Conservation (phyloP, 2,888 invertebrate species). For the Koerneria pararmatus region DNA sequence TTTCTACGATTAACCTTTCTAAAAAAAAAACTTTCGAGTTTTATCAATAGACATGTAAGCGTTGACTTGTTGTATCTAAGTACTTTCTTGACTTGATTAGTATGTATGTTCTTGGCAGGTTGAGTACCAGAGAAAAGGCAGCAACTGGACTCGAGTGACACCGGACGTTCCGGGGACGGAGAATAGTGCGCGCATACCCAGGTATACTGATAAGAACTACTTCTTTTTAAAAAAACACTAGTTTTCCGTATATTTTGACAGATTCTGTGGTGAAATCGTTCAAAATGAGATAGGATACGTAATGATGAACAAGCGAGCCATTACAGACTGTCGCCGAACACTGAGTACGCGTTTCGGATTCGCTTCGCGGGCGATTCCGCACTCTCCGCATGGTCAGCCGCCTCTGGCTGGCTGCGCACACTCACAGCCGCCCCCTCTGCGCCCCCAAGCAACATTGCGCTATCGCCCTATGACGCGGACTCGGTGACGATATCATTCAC, state of each 20-base stretch:
- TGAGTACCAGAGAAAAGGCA: slow-evolving; percentile 51
- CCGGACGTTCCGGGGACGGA: slow-evolving; percentile 7
- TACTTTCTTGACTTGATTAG: not conserved
- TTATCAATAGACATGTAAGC: slow-evolving; percentile 23
- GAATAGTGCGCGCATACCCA: too few relatives aligned
- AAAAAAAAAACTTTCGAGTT: not conserved
- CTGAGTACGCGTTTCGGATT: slow-evolving; percentile 75
- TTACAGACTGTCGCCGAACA: slow-evolving; percentile 74
- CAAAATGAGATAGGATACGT: too few relatives aligned
- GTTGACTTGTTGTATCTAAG: slow-evolving; percentile 34
- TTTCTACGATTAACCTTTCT: not conserved
- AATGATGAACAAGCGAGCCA: too few relatives aligned
- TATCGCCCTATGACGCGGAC: slow-evolving; percentile 15
- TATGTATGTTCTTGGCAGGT: slow-evolving; percentile 24
- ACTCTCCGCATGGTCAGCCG: slow-evolving; percentile 83
- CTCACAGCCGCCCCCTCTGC: slow-evolving; percentile 84
- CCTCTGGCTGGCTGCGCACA: slow-evolving; percentile 81
- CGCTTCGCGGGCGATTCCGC: slow-evolving; percentile 88
- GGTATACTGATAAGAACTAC: too few relatives aligned
- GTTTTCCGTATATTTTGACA: too few relatives aligned
- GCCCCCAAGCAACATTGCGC: slow-evolving; percentile 66
- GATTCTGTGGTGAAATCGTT: too few relatives aligned
- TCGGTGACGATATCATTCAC: not conserved
- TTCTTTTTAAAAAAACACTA: too few relatives aligned
- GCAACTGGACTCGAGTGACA: slow-evolving; percentile 36